phyloP scores from a whole-genome alignment of 2,113 vertebrate genomes.

The Peromyscus californicus region DNA sequence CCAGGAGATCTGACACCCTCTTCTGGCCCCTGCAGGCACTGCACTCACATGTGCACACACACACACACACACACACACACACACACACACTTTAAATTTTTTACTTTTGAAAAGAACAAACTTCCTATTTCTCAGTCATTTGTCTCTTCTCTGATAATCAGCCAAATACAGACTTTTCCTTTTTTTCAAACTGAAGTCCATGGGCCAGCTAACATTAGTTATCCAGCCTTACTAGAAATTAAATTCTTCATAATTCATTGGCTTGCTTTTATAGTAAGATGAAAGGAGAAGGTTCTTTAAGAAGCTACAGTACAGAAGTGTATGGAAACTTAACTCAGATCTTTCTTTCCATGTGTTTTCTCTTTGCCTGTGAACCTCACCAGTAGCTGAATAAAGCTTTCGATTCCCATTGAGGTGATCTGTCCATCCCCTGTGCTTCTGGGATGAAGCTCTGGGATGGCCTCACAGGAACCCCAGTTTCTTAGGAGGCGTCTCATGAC shows the following conservation, averaged over 20 bases:
- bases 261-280: slow-evolving; percentile 50
- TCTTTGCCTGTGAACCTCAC: not conserved
- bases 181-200: slow-evolving; percentile 19
- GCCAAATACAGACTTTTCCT: not conserved
- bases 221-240: slow-evolving; percentile 14
- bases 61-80: not conserved
- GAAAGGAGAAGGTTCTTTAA: slow-evolving; percentile 11
- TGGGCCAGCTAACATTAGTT: not conserved
- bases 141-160: not conserved
- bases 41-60: not conserved
- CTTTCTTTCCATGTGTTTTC: not conserved
- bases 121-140: not conserved
- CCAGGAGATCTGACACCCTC: not conserved
- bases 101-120: not conserved
- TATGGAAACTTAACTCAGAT: slow-evolving; percentile 11
- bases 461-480: not conserved
- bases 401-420: not conserved
- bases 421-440: not conserved
- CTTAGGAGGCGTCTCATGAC: not conserved
- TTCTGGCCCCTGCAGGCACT: not conserved
- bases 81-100: not conserved
- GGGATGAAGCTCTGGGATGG: not conserved
- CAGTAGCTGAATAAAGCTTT: not conserved
- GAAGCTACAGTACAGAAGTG: slow-evolving; percentile 11
- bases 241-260: slow-evolving; percentile 29